Evolutionary conservation across 1,140 invertebrate species (phyloP), one percentile per base, ranked within the genome.

Genomic region (Tetranychus cinnabarinus): DNA sequence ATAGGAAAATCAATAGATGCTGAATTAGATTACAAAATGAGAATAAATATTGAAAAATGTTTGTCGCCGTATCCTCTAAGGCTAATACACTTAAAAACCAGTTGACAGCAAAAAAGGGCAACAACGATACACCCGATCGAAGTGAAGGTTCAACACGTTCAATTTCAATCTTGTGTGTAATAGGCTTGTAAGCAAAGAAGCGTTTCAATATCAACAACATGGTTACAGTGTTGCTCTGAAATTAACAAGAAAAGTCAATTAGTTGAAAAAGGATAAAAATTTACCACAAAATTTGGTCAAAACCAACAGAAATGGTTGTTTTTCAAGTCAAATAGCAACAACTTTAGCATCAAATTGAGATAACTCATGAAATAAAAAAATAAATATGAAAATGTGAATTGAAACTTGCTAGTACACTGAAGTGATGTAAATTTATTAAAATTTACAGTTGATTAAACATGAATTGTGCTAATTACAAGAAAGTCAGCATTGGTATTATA

Each of bases 1-100:
- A 64, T 7, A 63, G 37, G 55, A 64, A 64, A 36, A 62, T 55
- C 33, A 64, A 37, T 48, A 62, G 61, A n/a, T 35, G 56, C 62
- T 70, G 67, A 37, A 69, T 54, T 50, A 65, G 63, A 59, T 70
- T 72, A 34, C 68, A 65, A 13, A 69, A 60, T 54, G 67, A 66
- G 62, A 69, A 70, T 23, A 69, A 65, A 12, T 77, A 73, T n/a
- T 80, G 76, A 58, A 81, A 79, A 12, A 76, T 73, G 69, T 76
- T 77, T 63, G 78, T 79, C 37, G 71, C 67, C 2, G 77, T 74
- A 66, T 82, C 82, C 66, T 83, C 82, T n/a, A 83, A 73, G 12
- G 81, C 81, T 6, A 82, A 73, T 6, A 82, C 80, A 2, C 79
- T 79, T 68, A 82, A 76, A 64, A 82, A 81, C 82, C 82, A 83